These are phyloP conservation scores for Anolis carolinensis DNA, from an alignment of 2,113 vertebrate species.

Conservation along the genomic window DNA sequence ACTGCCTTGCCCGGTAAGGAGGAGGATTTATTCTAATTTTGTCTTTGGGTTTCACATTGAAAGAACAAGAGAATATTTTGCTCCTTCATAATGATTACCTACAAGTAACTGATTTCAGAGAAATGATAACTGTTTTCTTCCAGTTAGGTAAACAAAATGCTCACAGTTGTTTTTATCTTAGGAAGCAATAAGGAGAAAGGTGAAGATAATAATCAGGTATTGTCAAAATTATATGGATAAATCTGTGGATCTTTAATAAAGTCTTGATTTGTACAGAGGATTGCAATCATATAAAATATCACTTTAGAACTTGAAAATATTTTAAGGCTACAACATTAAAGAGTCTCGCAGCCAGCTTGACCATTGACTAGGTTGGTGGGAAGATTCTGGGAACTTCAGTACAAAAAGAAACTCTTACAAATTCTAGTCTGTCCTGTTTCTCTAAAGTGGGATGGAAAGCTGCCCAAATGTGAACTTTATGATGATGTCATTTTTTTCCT, in stretches of 20 bases:
- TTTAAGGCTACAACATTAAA: neutral
- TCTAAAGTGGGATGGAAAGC: neutral
- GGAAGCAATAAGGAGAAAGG: constrained; percentile 37
- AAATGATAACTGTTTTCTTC: neutral
- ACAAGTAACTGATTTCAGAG: neutral
- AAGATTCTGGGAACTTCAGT: too few relatives aligned
- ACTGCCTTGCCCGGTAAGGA: too few relatives aligned
- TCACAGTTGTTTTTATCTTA: constrained; percentile 50
- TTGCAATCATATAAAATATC: neutral
- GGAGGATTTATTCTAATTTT: too few relatives aligned
- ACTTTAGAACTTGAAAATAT: neutral
- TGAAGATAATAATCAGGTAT: constrained; percentile 16
- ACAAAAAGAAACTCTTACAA: too few relatives aligned
- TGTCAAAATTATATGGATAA: neutral
- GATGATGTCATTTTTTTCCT: constrained; percentile 24
- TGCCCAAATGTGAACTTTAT: neutral
- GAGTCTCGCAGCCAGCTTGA: neutral
- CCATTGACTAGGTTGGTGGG: neutral
- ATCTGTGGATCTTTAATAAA: neutral
- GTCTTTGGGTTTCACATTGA: neutral
- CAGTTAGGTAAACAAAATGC: neutral
- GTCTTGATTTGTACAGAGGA: neutral
- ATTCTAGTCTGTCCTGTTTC: neutral
- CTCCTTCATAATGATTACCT: neutral
- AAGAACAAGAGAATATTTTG: neutral